Base-by-base conservation (phyloP, 2,113 vertebrate genomes). In the Anas platyrhynchos region DNA sequence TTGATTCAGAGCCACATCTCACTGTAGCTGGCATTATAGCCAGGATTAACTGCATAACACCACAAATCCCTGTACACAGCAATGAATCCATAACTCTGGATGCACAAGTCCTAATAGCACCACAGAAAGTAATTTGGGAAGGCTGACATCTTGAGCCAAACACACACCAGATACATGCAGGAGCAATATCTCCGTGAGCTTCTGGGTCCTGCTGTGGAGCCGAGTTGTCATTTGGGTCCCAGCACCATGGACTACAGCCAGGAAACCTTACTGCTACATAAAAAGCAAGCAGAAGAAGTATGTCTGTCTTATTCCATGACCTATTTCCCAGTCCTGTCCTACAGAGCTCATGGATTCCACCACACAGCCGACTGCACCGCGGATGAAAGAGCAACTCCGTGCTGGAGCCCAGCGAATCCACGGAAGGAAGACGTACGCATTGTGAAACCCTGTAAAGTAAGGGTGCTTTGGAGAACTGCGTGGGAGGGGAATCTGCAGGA, bases 301-400 rank as follows among this genome's bases (percentile, higher is more conserved):
- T 18, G 2, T 6, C 31, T 18, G 12, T 52, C 58, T 50, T n/a
- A 59, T n/a, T 48, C 32, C 17, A 82, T 54, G 50, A n/a, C 8
- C 10, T 67, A 34, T 25, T 61, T 91, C 56, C 38, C n/a, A 29
- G 43, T 58, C 38, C 20, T 66, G 2, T 44, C 23, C 74, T 34
- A 41, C 61, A 48, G 23, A 34, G 38, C 44, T 54, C 23, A 4
- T 13, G 5, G 29, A 54, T 82, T 82, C 67, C 78, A 32, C 69
- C 48, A 43, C 0, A 0, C 3, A 84, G 52, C 7, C 34, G 80
- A 59, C 1, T 2, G 32, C 38, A 52, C 2, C 4, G 44, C 44
- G 36, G 32, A 31, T 86, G 25, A 83, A 82, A 73, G 17, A 61
- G 21, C 58, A 83, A 63, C 27, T 36, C 46, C 6, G 13, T 85